Percentiles rank a stretch among this genome's conserved stretches.
Evolutionary conservation across 2,888 invertebrate species (phyloP).

Genomic region (Dusona sp.): DNA sequence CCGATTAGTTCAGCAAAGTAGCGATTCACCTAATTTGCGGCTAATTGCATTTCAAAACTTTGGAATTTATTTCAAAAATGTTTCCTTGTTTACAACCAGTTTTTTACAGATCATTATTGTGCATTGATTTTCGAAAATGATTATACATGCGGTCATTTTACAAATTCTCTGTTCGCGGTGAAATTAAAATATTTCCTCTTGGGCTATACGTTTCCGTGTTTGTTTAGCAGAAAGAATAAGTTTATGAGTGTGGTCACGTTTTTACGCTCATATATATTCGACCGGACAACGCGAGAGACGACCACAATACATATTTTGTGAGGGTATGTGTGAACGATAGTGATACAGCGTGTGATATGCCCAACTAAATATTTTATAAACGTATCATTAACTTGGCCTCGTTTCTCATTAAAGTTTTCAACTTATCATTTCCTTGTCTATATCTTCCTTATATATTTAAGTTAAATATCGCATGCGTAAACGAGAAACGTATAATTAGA

Average conservation of each 20-base stretch:
- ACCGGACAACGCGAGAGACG: background rate
- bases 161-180: background rate
- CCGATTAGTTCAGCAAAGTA: too few relatives aligned
- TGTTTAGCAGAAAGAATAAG: background rate
- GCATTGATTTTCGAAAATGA: background rate
- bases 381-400: slow-evolving; percentile 4
- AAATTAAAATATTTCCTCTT: background rate
- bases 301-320: background rate
- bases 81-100: too few relatives aligned
- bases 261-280: slow-evolving; percentile 9
- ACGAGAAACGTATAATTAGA: background rate
- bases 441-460: background rate
- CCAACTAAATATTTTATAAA: slow-evolving; percentile 9
- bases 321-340: background rate
- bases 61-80: background rate
- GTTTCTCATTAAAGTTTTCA: background rate
- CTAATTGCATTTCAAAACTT: background rate
- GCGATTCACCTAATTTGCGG: too few relatives aligned
- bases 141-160: background rate
- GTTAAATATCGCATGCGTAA: background rate
- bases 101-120: background rate
- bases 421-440: background rate
- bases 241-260: background rate
- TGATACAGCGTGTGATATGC: background rate
- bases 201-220: background rate